Percentiles rank a stretch among this genome's conserved stretches.
These are phyloP conservation scores for Temnothorax nylanderi DNA, from an alignment of 1,140 invertebrate species.

Conservation along the genomic window DNA sequence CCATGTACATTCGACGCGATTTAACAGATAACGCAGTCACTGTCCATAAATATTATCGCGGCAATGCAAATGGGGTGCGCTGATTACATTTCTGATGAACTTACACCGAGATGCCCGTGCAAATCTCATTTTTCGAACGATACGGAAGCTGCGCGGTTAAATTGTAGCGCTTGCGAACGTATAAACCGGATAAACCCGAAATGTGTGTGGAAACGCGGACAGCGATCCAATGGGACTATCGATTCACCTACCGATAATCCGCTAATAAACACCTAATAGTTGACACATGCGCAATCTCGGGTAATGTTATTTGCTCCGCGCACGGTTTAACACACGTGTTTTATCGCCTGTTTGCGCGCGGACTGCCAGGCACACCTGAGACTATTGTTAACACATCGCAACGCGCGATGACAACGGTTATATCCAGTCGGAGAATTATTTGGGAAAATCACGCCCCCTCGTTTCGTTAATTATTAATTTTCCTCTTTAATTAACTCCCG, in stretches of 20 bases:
- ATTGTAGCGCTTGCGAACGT: background rate
- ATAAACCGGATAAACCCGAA: background rate
- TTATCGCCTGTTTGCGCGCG: conserved; percentile 71
- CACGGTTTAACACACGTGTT: conserved; percentile 64
- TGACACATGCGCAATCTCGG: conserved; percentile 68
- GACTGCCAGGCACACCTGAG: conserved; percentile 68
- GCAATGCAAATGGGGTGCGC: background rate
- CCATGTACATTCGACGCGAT: background rate
- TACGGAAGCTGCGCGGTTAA: background rate
- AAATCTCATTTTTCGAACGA: background rate
- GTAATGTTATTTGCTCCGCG: conserved; percentile 68
- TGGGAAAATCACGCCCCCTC: background rate
- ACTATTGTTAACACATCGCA: conserved; percentile 66
- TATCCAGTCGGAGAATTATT: conserved; percentile 17
- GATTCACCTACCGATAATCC: conserved; percentile 69
- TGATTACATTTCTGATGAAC: conserved; percentile 3
- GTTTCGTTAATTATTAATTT: background rate
- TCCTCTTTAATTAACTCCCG: background rate
- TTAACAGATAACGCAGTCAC: background rate
- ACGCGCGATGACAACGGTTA: conserved; percentile 9
- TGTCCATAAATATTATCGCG: conserved; percentile 14
- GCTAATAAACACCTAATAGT: conserved; percentile 73
- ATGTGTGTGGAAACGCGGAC: background rate
- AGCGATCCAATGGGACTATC: conserved; percentile 24
- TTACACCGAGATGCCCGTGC: background rate